Conservation (phyloP, 1,140 invertebrate species). For the Acromyrmex heyeri region DNA sequence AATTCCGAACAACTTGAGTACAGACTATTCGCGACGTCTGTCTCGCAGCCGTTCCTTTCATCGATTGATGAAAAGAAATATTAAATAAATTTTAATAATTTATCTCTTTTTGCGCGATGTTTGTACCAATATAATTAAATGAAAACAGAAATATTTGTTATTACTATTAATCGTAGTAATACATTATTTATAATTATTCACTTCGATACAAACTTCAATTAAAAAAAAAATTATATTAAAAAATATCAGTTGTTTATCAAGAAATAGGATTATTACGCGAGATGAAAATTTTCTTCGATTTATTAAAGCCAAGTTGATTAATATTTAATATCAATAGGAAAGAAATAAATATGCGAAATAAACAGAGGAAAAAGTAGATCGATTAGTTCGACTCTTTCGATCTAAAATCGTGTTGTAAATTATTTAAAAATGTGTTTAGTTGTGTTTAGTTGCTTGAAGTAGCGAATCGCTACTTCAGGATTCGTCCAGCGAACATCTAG, state of each 20-base stretch:
- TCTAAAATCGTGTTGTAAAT: background rate
- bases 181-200: slow-evolving; percentile 7
- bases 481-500: slow-evolving; percentile 66
- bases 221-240: background rate
- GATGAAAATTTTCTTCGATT: background rate
- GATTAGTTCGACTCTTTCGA: background rate
- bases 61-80: background rate
- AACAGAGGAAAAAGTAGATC: background rate
- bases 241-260: background rate
- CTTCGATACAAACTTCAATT: background rate
- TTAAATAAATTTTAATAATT: slow-evolving; percentile 15
- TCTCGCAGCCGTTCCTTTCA: background rate
- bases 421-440: no score
- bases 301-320: background rate
- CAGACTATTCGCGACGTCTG: slow-evolving; percentile 14
- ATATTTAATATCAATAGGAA: background rate
- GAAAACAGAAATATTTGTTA: background rate
- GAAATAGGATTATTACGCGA: background rate
- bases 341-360: background rate
- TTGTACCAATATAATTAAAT: background rate
- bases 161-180: background rate
- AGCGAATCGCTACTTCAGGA: slow-evolving; percentile 36
- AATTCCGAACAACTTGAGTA: background rate
- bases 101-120: background rate
- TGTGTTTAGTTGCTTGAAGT: background rate